Percentiles rank a stretch among this genome's conserved stretches.
These are phyloP conservation scores for Notodromas monacha DNA, from an alignment of 2,888 invertebrate species.

Conservation along the genomic window DNA sequence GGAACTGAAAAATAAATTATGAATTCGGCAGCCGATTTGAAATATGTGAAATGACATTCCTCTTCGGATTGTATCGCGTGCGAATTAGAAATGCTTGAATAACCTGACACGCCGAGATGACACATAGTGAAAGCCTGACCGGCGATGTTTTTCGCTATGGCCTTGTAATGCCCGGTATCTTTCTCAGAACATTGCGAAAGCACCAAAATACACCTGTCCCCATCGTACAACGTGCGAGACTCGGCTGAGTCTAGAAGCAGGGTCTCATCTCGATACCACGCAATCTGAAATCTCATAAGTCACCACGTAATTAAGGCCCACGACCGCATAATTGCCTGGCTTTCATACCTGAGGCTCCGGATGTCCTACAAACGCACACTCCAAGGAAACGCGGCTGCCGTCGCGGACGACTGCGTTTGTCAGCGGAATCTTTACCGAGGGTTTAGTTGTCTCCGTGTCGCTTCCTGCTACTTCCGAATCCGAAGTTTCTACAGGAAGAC, in stretches of 20 bases:
- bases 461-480: slow-evolving; percentile 33
- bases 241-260: slow-evolving; percentile 53
- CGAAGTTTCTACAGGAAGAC: slow-evolving; percentile 30
- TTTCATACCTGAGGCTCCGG: slow-evolving; percentile 37
- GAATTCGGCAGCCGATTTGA: background rate
- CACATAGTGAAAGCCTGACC: slow-evolving; percentile 43
- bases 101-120: slow-evolving; percentile 22
- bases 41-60: too few species aligned
- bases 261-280: slow-evolving; percentile 40
- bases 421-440: slow-evolving; percentile 30
- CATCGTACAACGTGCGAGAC: slow-evolving; percentile 44
- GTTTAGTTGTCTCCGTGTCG: slow-evolving; percentile 34
- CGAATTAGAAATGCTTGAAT: slow-evolving; percentile 10
- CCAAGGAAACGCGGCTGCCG: slow-evolving; percentile 30
- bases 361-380: slow-evolving; percentile 41
- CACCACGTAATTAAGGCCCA: background rate
- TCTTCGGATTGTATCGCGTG: background rate
- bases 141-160: slow-evolving; percentile 47
- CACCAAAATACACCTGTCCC: slow-evolving; percentile 38
- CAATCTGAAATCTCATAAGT: slow-evolving; percentile 18
- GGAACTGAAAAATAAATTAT: background rate
- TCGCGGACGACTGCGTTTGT: slow-evolving; percentile 31
- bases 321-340: too few species aligned
- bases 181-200: slow-evolving; percentile 36
- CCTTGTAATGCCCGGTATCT: slow-evolving; percentile 42